Evolutionary conservation across 2,113 vertebrate species (phyloP).

Genomic region (Seriola aureovittata): DNA sequence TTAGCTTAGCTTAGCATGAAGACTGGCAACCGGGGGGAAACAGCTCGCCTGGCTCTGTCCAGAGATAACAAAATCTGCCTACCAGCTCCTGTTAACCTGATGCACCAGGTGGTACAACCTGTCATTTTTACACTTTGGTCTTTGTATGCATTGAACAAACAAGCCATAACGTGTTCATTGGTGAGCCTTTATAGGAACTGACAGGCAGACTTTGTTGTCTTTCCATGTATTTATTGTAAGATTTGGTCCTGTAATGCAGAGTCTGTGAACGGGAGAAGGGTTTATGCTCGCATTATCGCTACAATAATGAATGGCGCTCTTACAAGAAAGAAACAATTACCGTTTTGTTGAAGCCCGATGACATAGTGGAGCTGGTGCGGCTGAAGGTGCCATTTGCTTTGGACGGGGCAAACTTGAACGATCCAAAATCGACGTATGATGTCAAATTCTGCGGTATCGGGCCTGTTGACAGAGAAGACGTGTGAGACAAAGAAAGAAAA

Average conservation of each 20-base stretch:
- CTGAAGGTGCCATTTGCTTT: conserved; percentile 55
- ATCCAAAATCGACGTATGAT: conserved; percentile 51
- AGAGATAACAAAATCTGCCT: neutral
- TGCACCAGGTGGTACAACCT: neutral
- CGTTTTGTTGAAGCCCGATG: conserved; percentile 38
- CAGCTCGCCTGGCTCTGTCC: neutral
- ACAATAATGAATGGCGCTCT: neutral
- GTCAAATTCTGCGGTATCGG: neutral
- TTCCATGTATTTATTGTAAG: neutral
- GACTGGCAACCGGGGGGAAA: neutral
- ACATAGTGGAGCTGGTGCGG: conserved; percentile 26
- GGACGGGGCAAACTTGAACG: conserved; percentile 74
- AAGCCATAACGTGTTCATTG: neutral
- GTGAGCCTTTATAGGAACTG: neutral
- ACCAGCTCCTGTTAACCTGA: too few species aligned
- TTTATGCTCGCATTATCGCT: neutral
- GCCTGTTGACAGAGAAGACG: conserved; percentile 49
- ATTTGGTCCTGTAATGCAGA: neutral
- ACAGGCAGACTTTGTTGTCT: too few species aligned
- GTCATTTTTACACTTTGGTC: too few species aligned
- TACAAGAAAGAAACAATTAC: conserved; percentile 54
- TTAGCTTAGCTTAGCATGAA: too few species aligned
- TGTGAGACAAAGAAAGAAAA: neutral
- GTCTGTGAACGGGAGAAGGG: neutral
- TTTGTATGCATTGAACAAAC: too few species aligned